Conservation (phyloP, 2,797 vertebrate genomes). For the Hyperoplus lanceolatus region DNA sequence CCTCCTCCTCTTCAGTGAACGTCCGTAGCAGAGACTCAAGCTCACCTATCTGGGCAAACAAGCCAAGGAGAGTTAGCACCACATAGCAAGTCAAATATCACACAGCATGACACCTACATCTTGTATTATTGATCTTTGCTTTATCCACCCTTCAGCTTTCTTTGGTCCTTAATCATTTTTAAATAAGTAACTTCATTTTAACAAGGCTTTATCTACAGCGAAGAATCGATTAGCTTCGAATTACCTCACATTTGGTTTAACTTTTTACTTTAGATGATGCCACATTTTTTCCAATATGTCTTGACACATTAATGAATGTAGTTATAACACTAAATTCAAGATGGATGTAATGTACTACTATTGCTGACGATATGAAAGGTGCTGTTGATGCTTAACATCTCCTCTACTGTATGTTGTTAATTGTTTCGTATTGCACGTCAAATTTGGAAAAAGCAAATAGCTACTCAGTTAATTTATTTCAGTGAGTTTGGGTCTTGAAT, state of each 20-base stretch:
- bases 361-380: background rate
- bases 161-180: conserved; percentile 1
- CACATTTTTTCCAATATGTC: background rate
- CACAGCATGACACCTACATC: conserved; percentile 24
- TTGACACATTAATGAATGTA: background rate
- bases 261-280: background rate
- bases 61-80: background rate
- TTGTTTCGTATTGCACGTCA: background rate
- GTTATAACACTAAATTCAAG: background rate
- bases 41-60: conserved; percentile 84
- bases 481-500: too few species aligned
- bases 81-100: conserved; percentile 29
- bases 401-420: background rate
- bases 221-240: background rate
- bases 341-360: background rate
- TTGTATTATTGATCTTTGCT: background rate
- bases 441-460: conserved; percentile 1
- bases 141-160: conserved; percentile 9
- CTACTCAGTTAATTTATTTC: background rate
- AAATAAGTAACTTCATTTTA: background rate
- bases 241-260: background rate
- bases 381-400: conserved; percentile 1
- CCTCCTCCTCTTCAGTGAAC: conserved; percentile 91
- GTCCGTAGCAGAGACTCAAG: conserved; percentile 88
- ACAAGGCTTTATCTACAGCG: background rate